Percentiles rank a stretch among this genome's conserved stretches.
phyloP scores from a whole-genome alignment of 2,113 vertebrate genomes.

The Cichladusa arquata region DNA sequence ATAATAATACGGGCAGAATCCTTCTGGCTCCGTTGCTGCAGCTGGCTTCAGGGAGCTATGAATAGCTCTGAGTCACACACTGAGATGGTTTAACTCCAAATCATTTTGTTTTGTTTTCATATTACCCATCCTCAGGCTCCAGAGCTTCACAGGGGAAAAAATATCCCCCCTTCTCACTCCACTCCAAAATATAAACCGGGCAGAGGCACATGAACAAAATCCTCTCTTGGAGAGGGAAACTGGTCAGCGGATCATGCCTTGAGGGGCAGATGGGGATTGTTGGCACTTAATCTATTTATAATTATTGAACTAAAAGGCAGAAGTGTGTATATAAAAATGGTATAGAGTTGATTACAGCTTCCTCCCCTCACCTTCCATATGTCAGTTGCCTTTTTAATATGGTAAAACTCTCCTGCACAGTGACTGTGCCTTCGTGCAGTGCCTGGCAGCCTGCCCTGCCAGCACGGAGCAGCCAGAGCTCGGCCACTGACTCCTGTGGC shows the following conservation, averaged over 20 bases:
- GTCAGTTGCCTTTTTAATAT: conserved; percentile 63
- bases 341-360: conserved; percentile 60
- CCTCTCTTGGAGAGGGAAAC: conserved; percentile 7
- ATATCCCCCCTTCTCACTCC: conserved; percentile 7
- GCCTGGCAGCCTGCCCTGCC: not conserved
- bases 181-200: not conserved
- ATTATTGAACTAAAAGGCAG: conserved; percentile 66
- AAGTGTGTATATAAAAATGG: conserved; percentile 68
- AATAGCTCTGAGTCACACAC: conserved; percentile 84
- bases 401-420: conserved; percentile 17
- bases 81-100: conserved; percentile 74
- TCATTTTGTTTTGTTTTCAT: conserved; percentile 67
- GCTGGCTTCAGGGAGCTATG: conserved; percentile 81
- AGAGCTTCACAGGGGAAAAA: not conserved
- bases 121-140: conserved; percentile 50
- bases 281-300: conserved; percentile 71
- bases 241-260: conserved; percentile 21
- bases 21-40: conserved; percentile 81
- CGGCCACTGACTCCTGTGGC: not conserved
- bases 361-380: conserved; percentile 68
- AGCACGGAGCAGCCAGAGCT: not conserved
- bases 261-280: conserved; percentile 65
- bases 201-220: not conserved
- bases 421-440: not conserved
- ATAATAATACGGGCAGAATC: conserved; percentile 85